phyloP scores from a whole-genome alignment of 2,888 invertebrate genomes.

The Thysanoteuthis rhombus region DNA sequence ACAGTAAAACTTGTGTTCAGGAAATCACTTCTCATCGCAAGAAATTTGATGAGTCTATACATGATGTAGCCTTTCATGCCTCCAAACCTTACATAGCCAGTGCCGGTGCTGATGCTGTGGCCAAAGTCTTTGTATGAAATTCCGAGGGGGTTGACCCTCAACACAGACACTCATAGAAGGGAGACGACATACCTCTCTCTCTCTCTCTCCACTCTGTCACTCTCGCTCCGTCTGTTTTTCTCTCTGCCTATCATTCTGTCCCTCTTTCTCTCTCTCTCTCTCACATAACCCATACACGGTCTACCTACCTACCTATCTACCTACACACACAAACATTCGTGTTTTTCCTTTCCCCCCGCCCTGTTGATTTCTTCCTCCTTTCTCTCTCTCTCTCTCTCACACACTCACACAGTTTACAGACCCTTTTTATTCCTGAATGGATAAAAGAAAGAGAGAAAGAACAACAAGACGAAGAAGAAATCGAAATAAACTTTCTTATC shows the following conservation, averaged over 20 bases:
- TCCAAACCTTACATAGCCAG: conserved; percentile 98
- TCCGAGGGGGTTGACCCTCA: not conserved
- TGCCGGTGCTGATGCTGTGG: conserved; percentile 97
- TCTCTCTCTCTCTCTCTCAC: not conserved
- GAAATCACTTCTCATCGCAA: conserved; percentile 99
- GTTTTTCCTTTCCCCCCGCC: not conserved
- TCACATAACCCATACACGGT: not conserved
- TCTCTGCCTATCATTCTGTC: not conserved
- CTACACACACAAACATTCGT: not conserved
- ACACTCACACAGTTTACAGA: not conserved
- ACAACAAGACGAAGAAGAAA: not conserved
- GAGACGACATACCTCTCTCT: not conserved
- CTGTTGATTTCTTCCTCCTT: not conserved
- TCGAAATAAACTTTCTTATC: not conserved
- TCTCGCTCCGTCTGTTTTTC: not conserved
- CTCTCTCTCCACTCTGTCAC: not conserved
- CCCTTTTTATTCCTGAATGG: not conserved
- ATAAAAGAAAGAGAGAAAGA: conserved; percentile 1
- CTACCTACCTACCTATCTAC: not conserved
- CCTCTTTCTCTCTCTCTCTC: not conserved
- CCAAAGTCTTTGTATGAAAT: conserved; percentile 87
- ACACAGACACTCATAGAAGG: not conserved
- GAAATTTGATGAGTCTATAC: conserved; percentile 99
- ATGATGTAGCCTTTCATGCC: conserved; percentile 99
- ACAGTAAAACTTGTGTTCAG: conserved; percentile 98